A percentile compares a stretch with the other conserved stretches of the same genome.
phyloP scores from a whole-genome alignment of 1,140 invertebrate genomes.

The Macrobrachium nipponense region DNA sequence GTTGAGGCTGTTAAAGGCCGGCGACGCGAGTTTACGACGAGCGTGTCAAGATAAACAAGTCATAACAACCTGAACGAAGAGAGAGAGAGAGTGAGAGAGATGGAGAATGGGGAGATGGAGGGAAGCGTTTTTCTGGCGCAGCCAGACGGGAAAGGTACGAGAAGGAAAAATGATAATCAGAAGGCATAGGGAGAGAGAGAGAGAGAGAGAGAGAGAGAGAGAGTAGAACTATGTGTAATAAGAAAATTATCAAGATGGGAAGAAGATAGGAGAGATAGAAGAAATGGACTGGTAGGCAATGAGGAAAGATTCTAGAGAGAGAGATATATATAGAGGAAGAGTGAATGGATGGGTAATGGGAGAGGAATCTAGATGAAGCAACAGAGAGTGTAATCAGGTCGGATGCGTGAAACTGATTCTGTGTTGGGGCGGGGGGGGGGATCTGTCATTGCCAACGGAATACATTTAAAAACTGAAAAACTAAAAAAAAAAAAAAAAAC shows the following conservation, averaged over 20 bases:
- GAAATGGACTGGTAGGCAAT: neutral
- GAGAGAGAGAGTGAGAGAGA: too few species aligned
- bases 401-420: neutral
- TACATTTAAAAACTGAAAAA: neutral
- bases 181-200: neutral
- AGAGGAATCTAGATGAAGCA: neutral
- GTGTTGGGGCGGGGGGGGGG: too few species aligned
- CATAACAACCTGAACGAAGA: too few species aligned
- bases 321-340: neutral
- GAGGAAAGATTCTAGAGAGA: neutral
- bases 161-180: neutral
- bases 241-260: neutral
- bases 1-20: too few species aligned
- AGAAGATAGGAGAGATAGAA: neutral
- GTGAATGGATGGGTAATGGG: neutral
- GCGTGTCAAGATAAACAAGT: too few species aligned
- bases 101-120: too few species aligned
- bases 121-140: too few species aligned
- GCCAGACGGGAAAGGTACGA: neutral
- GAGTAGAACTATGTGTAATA: neutral
- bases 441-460: neutral
- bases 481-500: too few species aligned
- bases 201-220: neutral
- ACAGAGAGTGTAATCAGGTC: too few species aligned
- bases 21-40: too few species aligned